Evolutionary conservation across 2,797 vertebrate species (phyloP).

Genomic region (Gymnothorax javanicus): DNA sequence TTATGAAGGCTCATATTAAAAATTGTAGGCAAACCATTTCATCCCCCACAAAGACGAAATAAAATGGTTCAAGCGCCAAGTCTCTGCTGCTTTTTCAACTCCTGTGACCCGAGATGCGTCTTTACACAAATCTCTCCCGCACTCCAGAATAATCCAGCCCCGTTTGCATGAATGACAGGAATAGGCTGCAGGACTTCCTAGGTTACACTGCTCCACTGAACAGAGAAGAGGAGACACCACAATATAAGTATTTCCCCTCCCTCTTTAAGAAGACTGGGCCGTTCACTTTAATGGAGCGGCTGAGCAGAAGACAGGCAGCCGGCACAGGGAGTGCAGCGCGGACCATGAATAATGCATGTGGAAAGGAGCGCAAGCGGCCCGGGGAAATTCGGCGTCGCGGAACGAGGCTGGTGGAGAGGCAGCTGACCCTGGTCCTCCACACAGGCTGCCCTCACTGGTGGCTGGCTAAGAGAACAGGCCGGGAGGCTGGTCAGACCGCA

Average conservation of each 20-base stretch:
- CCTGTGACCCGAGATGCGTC: neutral
- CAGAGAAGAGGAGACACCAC: neutral
- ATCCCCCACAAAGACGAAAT: neutral
- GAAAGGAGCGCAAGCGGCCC: neutral
- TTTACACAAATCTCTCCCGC: neutral
- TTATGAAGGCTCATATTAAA: neutral
- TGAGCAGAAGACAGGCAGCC: neutral
- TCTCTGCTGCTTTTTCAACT: neutral
- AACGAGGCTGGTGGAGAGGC: neutral
- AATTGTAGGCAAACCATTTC: neutral
- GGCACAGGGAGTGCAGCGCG: neutral
- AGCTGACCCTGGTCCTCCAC: neutral
- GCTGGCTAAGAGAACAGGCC: neutral
- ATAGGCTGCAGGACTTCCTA: neutral
- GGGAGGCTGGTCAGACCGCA: no score
- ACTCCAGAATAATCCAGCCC: neutral
- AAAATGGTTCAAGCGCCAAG: neutral
- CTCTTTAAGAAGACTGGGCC: neutral
- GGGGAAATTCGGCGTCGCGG: neutral
- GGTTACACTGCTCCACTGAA: neutral
- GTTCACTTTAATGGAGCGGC: neutral
- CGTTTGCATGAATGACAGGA: neutral
- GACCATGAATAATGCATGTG: conserved; percentile 19
- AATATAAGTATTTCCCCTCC: neutral
- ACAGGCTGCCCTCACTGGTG: neutral